phyloP scores from a whole-genome alignment of 2,888 invertebrate species.

The Cryptocephalus primarius region DNA sequence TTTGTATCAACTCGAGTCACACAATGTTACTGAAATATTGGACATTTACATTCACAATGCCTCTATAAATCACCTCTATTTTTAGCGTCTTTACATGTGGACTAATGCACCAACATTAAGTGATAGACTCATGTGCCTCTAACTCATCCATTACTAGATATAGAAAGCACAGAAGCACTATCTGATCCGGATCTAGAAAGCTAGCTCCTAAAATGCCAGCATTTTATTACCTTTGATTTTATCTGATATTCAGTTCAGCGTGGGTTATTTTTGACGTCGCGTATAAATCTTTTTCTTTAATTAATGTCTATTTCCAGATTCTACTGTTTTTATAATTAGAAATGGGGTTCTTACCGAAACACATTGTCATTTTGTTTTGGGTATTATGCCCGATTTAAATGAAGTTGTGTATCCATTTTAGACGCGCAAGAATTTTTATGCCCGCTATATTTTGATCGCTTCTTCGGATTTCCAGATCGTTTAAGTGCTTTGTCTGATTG shows the following conservation, averaged over 20 bases:
- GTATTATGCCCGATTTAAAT: background rate
- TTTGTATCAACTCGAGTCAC: background rate
- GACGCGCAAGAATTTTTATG: too few species aligned
- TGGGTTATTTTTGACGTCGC: conserved; percentile 35
- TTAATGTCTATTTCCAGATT: conserved; percentile 31
- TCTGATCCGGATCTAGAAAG: conserved; percentile 16
- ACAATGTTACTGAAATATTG: background rate
- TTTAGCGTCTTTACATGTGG: conserved; percentile 23
- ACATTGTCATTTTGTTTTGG: conserved; percentile 5
- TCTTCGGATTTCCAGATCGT: too few species aligned
- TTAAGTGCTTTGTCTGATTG: too few species aligned
- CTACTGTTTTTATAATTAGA: conserved; percentile 29
- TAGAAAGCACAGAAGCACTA: conserved; percentile 13
- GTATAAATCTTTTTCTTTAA: conserved; percentile 37
- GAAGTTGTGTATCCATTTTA: background rate
- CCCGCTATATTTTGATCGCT: too few species aligned
- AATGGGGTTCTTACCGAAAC: conserved; percentile 9
- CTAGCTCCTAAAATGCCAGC: conserved; percentile 32
- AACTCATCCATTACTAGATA: conserved; percentile 25
- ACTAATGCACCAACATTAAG: conserved; percentile 26
- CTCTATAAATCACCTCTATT: conserved; percentile 13
- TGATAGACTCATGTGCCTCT: conserved; percentile 23
- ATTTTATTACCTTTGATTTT: conserved; percentile 36
- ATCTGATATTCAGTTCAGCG: conserved; percentile 33
- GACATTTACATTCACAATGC: background rate